Evolutionary conservation across 1,140 invertebrate species (phyloP), one percentile per base, ranked within the genome.

Genomic region (Drosophila varians): DNA sequence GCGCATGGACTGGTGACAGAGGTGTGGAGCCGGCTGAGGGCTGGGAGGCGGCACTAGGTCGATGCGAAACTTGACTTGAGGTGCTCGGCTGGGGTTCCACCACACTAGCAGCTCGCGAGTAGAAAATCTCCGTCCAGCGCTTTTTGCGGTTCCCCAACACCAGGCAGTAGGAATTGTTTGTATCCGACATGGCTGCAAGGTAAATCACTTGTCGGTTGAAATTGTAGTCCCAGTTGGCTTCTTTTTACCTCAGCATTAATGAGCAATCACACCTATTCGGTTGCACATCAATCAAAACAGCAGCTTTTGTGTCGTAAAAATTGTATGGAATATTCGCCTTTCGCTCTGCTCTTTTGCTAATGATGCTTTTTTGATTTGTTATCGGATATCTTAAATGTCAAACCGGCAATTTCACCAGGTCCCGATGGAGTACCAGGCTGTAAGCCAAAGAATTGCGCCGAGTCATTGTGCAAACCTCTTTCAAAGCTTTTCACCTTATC

Each of bases 81-180:
- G n/a, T n/a, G n/a, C n/a, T n/a, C n/a, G n/a, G n/a, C n/a, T n/a
- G n/a, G 61, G 1, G 88, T 65, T 49, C 92, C 1, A 89, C 92
- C n/a, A n/a, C n/a, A n/a, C n/a, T n/a, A n/a, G n/a, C n/a, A n/a
- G n/a, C n/a, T n/a, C n/a, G n/a, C n/a, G 51, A 96, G 94, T 65
- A 94, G 94, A 70, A 94, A 93, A 53, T 94, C 95, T 53, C 94
- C 19, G 97, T 98, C 97, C 96, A 98, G 89, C 96, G 95, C 75
- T 92, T 96, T 80, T 96, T 90, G 36, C 86, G 84, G 47, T 88
- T 88, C 1, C 16, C 34, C 31, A 46, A 42, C 5, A 28, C 14
- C 21, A 49, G 36, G 21, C 84, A 89, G 43, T 66, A 69, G 2
- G 53, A 47, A 18, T 26, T 31, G 25, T 55, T 62, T 9, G 64